Base-by-base conservation (phyloP, 2,113 vertebrate species). In the Oncorhynchus keta region DNA sequence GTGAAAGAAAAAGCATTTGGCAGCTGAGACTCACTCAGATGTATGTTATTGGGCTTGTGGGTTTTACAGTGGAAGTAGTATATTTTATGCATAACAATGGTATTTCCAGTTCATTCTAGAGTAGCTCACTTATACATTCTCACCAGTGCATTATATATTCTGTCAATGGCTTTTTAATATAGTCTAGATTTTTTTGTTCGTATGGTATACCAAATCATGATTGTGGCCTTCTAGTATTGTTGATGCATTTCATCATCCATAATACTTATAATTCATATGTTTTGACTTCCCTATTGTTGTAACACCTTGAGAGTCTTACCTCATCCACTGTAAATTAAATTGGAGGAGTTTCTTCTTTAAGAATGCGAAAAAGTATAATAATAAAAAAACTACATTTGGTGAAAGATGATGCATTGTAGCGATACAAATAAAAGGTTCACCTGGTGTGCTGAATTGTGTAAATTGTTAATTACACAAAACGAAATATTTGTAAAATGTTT, bases 401-500 rank as follows among this genome's bases (percentile, higher is more conserved):
- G 88, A 90, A 80, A 79, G 90, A 92, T 91, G 89, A 92, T 91
- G 91, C 91, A 93, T 93, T 91, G 93, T 94, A 94, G 92, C 93
- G 90, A 92, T 90, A 88, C 81, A 84, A 92, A 89, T 91, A 89
- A 88, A 89, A 55, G 75, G 90, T 91, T 91, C 91, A 92, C 88
- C 90, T 89, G 89, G 87, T 92, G 92, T 93, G 93, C 91, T 93
- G 91, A 92, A 90, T 88, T 92, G 93, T 94, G 93, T 93, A 93
- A 93, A 92, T 93, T 92, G 91, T 90, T 93, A 91, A 92, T 92
- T 94, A 93, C 93, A 93, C 92, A 88, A 51, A 39, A 39, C 90
- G 90, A 87, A 91, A 93, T 93, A 92, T 93, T 94, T 93, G 93
- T 94, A 93, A 91, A 92, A 93, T 94, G 89, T 94, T 93, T 93